phyloP scores from a whole-genome alignment of 2,113 vertebrate species.

The Bubo scandiacus region DNA sequence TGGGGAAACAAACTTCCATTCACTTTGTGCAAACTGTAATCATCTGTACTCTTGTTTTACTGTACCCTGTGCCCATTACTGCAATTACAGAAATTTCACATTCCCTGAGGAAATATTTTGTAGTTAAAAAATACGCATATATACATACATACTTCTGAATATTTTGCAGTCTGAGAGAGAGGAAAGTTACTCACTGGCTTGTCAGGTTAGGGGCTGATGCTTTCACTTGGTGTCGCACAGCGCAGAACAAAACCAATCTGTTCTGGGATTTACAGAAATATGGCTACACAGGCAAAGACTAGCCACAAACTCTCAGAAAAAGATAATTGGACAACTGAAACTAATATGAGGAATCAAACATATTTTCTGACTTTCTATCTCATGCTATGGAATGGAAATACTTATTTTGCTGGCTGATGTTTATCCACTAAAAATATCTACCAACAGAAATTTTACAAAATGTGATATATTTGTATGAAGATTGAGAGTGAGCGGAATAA shows the following conservation, averaged over 20 bases:
- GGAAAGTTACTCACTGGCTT: background rate
- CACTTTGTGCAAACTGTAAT: background rate
- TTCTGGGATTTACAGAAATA: background rate
- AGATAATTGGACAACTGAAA: background rate
- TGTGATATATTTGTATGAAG: background rate
- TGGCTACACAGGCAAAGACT: background rate
- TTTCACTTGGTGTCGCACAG: background rate
- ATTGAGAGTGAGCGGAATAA: conserved; percentile 15
- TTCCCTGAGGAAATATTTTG: background rate
- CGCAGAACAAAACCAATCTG: background rate
- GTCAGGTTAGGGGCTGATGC: background rate
- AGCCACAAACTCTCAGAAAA: background rate
- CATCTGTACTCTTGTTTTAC: background rate
- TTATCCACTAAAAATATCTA: conserved; percentile 8
- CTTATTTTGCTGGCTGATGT: conserved; percentile 5
- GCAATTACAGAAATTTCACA: background rate
- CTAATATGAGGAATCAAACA: background rate
- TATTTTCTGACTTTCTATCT: background rate
- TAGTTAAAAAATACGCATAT: background rate
- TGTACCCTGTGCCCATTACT: background rate
- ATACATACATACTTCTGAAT: background rate
- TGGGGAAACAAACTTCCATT: conserved; percentile 8
- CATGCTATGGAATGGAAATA: background rate
- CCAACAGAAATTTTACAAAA: background rate
- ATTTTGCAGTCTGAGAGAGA: background rate